Conservation (phyloP, 2,797 vertebrate genomes). For the Manis crassicaudata region DNA sequence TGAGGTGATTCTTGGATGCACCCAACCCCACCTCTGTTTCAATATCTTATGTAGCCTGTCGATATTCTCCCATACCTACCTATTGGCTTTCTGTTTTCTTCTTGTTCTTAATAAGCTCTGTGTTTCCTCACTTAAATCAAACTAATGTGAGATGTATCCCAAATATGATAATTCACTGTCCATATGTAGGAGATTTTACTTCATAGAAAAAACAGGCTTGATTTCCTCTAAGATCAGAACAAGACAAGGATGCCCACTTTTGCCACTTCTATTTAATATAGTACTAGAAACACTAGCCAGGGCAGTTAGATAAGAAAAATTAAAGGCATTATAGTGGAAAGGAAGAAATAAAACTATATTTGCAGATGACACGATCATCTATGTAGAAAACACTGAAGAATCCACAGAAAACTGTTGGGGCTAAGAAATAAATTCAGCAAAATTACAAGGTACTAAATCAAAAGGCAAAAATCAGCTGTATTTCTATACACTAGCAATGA, state of each 20-base stretch:
- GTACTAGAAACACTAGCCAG: not conserved
- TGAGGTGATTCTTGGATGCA: constrained; percentile 12
- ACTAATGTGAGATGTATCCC: not conserved
- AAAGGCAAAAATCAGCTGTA: constrained; percentile 16
- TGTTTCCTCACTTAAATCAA: constrained; percentile 36
- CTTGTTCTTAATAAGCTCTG: not conserved
- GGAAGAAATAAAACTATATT: constrained; percentile 40
- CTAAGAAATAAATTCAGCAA: constrained; percentile 25
- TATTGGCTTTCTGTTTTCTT: not conserved
- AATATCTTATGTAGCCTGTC: not conserved
- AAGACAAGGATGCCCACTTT: not conserved
- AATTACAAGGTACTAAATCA: not conserved
- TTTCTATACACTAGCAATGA: constrained; percentile 16
- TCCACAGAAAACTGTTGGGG: not conserved
- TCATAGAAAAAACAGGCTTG: not conserved
- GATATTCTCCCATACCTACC: not conserved
- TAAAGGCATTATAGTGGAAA: not conserved
- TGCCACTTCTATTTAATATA: not conserved
- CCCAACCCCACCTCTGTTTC: not conserved
- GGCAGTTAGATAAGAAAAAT: constrained; percentile 18
- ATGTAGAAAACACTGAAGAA: not conserved
- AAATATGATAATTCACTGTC: constrained; percentile 28
- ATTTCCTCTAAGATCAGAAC: constrained; percentile 25
- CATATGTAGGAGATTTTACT: not conserved
- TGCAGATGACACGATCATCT: not conserved